Percentiles rank a stretch among this genome's conserved stretches.
Evolutionary conservation across 2,113 vertebrate genomes (phyloP).

Genomic region (Sitta europaea): DNA sequence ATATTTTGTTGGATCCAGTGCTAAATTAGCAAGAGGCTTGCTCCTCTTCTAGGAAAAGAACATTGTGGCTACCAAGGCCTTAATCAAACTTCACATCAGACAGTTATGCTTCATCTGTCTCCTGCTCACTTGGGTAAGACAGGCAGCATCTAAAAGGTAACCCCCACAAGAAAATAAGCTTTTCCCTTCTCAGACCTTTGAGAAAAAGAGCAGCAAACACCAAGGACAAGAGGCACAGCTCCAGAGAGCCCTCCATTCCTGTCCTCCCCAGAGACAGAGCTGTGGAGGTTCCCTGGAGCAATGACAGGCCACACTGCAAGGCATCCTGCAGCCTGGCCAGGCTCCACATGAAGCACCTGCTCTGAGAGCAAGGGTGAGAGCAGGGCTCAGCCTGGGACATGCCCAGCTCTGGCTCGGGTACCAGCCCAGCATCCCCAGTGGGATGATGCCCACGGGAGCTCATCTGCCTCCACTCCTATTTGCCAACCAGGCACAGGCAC

Average conservation of each 20-base stretch:
- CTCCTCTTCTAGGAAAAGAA: not conserved
- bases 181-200: not conserved
- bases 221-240: not conserved
- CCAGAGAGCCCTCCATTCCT: not conserved
- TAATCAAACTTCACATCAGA: not conserved
- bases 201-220: not conserved
- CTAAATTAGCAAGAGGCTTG: not conserved
- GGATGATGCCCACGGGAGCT: accelerated
- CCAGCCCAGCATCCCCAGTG: accelerated
- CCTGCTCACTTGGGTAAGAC: not conserved
- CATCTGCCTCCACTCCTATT: not conserved
- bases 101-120: not conserved
- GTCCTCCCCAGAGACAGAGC: not conserved
- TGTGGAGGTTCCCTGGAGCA: not conserved
- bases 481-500: not conserved
- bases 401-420: accelerated
- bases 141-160: not conserved
- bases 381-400: not conserved
- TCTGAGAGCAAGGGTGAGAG: not conserved
- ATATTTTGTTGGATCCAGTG: not conserved
- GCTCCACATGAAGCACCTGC: accelerated
- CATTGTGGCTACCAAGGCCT: not conserved
- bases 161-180: not conserved
- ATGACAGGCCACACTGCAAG: not conserved
- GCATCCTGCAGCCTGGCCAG: not conserved